Conservation (phyloP, 2,797 vertebrate genomes). For the Pseudopleuronectes americanus region DNA sequence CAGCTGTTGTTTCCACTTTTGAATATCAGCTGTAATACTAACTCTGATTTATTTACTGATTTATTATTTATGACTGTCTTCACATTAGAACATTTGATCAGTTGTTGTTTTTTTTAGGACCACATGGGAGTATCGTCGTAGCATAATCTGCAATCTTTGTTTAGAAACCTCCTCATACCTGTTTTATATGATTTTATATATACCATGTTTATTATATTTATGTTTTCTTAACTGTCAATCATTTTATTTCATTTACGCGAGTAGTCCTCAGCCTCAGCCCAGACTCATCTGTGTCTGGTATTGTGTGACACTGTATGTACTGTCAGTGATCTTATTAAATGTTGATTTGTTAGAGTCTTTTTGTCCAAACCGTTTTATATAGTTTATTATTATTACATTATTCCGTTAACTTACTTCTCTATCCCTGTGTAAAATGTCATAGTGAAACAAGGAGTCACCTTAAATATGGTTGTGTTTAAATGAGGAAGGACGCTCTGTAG, state of each 20-base stretch:
- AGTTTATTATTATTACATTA: neutral
- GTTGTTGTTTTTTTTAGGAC: constrained; percentile 25
- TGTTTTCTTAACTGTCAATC: constrained; percentile 13
- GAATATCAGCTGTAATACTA: neutral
- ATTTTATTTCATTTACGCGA: constrained; percentile 32
- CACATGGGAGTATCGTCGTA: constrained; percentile 15
- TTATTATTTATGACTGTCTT: constrained; percentile 40
- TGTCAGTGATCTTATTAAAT: constrained; percentile 62
- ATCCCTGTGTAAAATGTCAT: neutral
- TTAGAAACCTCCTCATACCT: constrained; percentile 29
- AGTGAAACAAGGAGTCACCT: neutral
- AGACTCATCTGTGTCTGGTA: constrained; percentile 2
- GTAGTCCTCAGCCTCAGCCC: constrained; percentile 11
- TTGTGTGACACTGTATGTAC: constrained; percentile 35
- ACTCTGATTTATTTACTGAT: constrained; percentile 13
- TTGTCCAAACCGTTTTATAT: neutral
- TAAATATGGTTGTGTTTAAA: constrained; percentile 10
- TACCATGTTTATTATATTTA: constrained; percentile 7
- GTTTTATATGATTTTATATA: constrained; percentile 66
- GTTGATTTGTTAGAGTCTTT: constrained; percentile 50
- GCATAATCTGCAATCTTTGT: constrained; percentile 35
- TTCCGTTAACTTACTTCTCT: neutral
- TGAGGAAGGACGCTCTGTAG: neutral
- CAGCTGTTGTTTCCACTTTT: constrained; percentile 27
- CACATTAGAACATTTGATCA: constrained; percentile 3